phyloP scores from a whole-genome alignment of 2,888 invertebrate genomes.

The Latrodectus elegans region DNA sequence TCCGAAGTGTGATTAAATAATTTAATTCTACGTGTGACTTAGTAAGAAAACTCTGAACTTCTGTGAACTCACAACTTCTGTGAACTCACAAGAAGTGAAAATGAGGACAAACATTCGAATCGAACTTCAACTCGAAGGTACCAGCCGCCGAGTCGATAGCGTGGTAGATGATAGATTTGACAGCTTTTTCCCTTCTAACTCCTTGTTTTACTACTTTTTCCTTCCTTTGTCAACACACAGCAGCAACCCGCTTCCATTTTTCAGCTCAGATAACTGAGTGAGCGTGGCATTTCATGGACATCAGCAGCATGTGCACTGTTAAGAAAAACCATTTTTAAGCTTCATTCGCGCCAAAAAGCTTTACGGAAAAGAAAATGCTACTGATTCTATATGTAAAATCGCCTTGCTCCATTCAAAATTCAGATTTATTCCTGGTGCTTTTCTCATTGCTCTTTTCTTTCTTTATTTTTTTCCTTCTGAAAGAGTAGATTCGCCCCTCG shows the following conservation, averaged over 20 bases:
- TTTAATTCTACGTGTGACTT: too few relatives aligned
- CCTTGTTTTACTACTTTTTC: neutral
- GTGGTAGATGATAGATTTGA: neutral
- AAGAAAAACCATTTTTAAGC: conserved; percentile 1
- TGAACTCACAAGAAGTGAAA: too few relatives aligned
- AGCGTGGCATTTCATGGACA: neutral
- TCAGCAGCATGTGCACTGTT: neutral
- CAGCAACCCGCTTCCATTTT: neutral
- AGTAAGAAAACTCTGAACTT: too few relatives aligned
- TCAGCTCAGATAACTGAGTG: neutral
- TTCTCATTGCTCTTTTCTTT: neutral
- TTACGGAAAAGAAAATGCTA: neutral
- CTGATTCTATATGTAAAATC: conserved; percentile 5
- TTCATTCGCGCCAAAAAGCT: neutral
- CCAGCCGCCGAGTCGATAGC: neutral
- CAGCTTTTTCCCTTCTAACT: neutral
- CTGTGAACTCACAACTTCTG: too few relatives aligned
- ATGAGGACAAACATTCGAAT: too few relatives aligned
- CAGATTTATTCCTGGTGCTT: conserved; percentile 15
- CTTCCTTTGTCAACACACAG: neutral
- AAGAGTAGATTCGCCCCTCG: conserved; percentile 3
- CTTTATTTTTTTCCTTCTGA: neutral
- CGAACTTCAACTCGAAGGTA: too few relatives aligned
- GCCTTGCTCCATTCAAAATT: conserved; percentile 3
- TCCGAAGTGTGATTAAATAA: too few relatives aligned